Evolutionary conservation across 2,113 vertebrate species (phyloP), one percentile per base, ranked within the genome.

Genomic region (Oncorhynchus kisutch): DNA sequence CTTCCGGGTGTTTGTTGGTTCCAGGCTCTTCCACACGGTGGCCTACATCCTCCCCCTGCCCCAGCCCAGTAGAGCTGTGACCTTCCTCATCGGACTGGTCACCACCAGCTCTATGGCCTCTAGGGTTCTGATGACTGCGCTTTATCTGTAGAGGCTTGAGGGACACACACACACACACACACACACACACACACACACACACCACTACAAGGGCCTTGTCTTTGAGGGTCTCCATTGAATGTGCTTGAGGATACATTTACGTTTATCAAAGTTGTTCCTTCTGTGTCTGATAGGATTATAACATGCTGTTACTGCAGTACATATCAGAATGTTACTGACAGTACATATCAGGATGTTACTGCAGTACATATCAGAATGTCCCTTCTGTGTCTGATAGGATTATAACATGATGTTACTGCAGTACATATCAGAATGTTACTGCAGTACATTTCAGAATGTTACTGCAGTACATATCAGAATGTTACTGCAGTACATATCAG

Each of bases 1-100:
- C 78, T 99, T 95, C 93, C 91, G 96, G 11, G 11, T 97, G 71
- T 99, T 99, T 2, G 31, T 86, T 0, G 95, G 76, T 9, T 86
- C 94, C 0, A 89, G 96, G 39, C 80, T 97, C 77, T 48, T 89
- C 68, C 95, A 98, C 88, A 96, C 94, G 0, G 24, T 97, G 0
- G 81, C 94, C 0, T 99, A 98, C 74, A 0, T 98, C 27, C 11
- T 66, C 0, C 82, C 88, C 1, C 89, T 99, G 18, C 97, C 95
- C 29, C 96, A 98, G 86, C 96, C 96, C 11, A 39, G 93, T 82
- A 93, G 97, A n/a, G 95, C 48, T 49, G 48, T 95, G 74, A 49
- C 80, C 22, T 96, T 91, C 82, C 49, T 84, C 0, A 22, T 74
- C 54, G 95, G 92, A 0, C 87, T 87, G n/a, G 9, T 77, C 0